Evolutionary conservation across 2,797 vertebrate genomes (phyloP).

Genomic region (Sebastes hubbsi): DNA sequence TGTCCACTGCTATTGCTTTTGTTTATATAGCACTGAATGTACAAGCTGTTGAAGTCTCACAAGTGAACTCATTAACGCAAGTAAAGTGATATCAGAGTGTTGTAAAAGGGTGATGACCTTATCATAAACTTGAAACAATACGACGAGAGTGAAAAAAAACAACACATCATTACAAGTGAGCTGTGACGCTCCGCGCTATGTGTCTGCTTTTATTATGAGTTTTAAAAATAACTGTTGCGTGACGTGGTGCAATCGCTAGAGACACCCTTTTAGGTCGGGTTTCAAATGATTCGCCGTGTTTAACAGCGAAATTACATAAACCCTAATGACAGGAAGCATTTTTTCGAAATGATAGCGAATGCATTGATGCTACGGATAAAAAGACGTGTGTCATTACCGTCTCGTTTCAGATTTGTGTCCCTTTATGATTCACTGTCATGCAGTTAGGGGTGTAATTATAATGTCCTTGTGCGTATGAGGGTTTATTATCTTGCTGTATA

Average conservation of each 20-base stretch:
- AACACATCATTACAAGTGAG: conserved; percentile 5
- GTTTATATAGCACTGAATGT: conserved; percentile 1
- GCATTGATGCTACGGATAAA: not conserved
- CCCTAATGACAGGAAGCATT: not conserved
- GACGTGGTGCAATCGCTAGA: not conserved
- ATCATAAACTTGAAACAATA: conserved; percentile 22
- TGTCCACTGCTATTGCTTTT: conserved; percentile 8
- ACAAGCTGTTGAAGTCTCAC: conserved; percentile 4
- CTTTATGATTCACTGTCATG: conserved; percentile 14
- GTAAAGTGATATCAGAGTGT: conserved; percentile 25
- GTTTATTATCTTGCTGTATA: conserved; percentile 25
- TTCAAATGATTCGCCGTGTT: conserved; percentile 2
- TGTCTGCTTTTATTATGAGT: not conserved
- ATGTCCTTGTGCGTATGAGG: not conserved
- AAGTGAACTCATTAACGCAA: conserved; percentile 34
- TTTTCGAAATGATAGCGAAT: not conserved
- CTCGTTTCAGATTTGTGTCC: conserved; percentile 10
- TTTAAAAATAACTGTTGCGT: not conserved
- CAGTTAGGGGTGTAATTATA: conserved; percentile 8
- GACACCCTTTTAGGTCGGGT: not conserved
- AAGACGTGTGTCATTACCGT: conserved; percentile 13
- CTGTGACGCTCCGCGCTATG: not conserved
- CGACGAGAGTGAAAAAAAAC: not conserved
- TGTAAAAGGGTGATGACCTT: conserved; percentile 28
- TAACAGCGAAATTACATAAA: not conserved